A percentile compares a stretch with the other conserved stretches of the same genome.
Conservation (phyloP, 2,797 vertebrate species). For the Anisognathus igniventris region DNA sequence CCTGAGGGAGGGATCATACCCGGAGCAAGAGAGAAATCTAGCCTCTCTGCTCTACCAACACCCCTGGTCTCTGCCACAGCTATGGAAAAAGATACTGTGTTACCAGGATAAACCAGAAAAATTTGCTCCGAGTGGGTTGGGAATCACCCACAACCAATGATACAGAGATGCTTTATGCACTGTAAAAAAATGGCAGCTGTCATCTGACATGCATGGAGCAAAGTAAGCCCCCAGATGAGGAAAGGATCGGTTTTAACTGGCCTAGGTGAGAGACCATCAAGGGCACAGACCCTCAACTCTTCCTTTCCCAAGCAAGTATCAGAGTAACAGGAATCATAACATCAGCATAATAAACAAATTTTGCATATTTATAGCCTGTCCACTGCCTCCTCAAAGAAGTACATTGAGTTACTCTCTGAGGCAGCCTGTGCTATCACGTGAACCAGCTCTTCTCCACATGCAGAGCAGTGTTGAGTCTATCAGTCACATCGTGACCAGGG, state of each 20-base stretch:
- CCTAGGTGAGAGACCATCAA: not conserved
- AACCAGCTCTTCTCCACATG: not conserved
- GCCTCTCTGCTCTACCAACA: not conserved
- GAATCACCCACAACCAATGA: not conserved
- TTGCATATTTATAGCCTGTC: slow-evolving; percentile 17
- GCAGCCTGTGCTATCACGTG: accelerated
- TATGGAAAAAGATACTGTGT: not conserved
- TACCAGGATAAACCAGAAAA: not conserved
- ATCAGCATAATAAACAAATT: slow-evolving; percentile 28
- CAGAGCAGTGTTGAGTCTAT: not conserved
- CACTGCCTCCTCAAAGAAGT: not conserved
- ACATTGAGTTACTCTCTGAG: not conserved
- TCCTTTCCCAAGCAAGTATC: not conserved
- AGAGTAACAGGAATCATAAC: not conserved
- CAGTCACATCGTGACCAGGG: not conserved
- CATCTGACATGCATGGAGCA: not conserved
- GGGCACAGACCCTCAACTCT: not conserved
- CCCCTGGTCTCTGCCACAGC: not conserved
- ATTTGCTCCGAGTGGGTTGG: not conserved
- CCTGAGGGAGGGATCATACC: not conserved
- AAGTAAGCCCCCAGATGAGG: not conserved
- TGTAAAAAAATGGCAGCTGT: not conserved
- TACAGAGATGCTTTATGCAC: not conserved
- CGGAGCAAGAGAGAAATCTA: not conserved
- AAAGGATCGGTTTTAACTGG: not conserved